Base-by-base conservation (phyloP, 1,140 invertebrate species). In the Megalopta genalis region DNA sequence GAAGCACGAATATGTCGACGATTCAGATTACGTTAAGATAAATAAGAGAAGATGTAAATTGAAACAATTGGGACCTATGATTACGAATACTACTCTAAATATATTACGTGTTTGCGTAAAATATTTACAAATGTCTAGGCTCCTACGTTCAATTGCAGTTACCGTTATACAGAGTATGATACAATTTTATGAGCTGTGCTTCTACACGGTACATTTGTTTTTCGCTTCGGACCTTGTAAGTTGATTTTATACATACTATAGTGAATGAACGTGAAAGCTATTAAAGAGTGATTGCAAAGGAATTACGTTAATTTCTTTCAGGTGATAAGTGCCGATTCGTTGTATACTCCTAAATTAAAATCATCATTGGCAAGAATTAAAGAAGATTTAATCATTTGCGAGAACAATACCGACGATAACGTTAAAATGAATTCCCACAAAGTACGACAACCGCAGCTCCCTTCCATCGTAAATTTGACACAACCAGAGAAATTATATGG, bases 151-250 rank as follows among this genome's bases (percentile, higher is more conserved):
- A 27, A 98, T 99, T 75, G 96, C 98, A 0, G 96, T 97, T 87
- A 97, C 98, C 92, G 98, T 99, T 9, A 95, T 99, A 18, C 94
- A 95, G 82, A 96, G 96, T 80, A 98, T 99, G 95, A 96, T 97
- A 85, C 97, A 99, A 88, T 94, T 99, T 65, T 98, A 99, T 92
- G 98, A 99, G 87, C 98, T 98, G 89, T 99, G 99, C 92, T 95
- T 98, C 63, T 98, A 97, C 90, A 95, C 97, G 0, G 97, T 99
- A 1, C 97, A 98, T 92, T 93, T 95, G n/a, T 98, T 99, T 86
- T 99, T 99, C 91, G 96, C 96, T 21, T 94, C 94, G 23, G 96
- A 97, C 92, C 92, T 95, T 68, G 96, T 96, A 90, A 94, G 94
- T 90, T 83, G 12, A 23, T 23, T 81, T 49, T 59, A 8, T 25